Evolutionary conservation across 2,888 invertebrate genomes (phyloP).

Genomic region (Watsonalla binaria): DNA sequence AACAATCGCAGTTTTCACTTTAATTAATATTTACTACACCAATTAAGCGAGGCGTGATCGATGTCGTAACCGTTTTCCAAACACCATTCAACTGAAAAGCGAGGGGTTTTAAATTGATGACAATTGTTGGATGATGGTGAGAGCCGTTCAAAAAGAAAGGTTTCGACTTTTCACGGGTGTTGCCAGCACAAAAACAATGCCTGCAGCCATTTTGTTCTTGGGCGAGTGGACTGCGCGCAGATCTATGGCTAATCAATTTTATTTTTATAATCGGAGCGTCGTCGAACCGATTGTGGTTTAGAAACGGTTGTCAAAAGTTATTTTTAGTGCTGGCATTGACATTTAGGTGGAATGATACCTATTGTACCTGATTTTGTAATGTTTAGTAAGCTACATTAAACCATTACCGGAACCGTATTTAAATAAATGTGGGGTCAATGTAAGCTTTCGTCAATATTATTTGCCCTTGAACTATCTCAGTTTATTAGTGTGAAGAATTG

Average conservation of each 20-base stretch:
- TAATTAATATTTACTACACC: not conserved
- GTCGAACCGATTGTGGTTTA: constrained; percentile 3
- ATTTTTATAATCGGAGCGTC: constrained; percentile 1
- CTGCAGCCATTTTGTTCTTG: not conserved
- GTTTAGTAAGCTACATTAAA: too few relatives aligned
- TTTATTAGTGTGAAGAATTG: too few relatives aligned
- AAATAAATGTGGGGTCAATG: constrained; percentile 3
- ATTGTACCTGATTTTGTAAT: too few relatives aligned
- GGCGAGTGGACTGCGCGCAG: not conserved
- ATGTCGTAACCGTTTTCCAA: constrained; percentile 3
- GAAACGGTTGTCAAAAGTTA: constrained; percentile 1
- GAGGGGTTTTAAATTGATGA: constrained; percentile 5
- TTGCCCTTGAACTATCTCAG: too few relatives aligned
- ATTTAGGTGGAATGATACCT: not conserved
- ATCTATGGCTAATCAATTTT: constrained; percentile 9
- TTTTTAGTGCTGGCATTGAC: not conserved
- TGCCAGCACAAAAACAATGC: constrained; percentile 13
- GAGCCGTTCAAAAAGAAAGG: not conserved
- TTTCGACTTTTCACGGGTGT: constrained; percentile 7
- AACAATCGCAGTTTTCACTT: not conserved
- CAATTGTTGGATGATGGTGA: not conserved
- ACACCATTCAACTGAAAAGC: constrained; percentile 6
- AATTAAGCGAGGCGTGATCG: not conserved
- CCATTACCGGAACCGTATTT: too few relatives aligned
- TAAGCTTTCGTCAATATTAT: constrained; percentile 3